Base-by-base conservation (phyloP, 2,113 vertebrate genomes). In the Oryzias curvinotus region DNA sequence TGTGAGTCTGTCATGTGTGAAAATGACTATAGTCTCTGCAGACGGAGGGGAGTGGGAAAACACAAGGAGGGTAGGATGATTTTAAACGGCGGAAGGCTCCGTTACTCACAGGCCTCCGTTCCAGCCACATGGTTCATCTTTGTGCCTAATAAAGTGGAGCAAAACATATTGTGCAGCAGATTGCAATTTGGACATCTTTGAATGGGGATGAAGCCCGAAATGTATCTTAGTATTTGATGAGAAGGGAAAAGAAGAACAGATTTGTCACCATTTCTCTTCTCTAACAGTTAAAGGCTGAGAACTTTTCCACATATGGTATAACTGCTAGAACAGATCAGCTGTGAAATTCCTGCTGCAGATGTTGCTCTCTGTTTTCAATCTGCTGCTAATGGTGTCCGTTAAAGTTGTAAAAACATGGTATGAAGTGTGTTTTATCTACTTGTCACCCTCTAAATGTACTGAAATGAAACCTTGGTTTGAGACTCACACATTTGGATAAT, bases 91-190 rank as follows among this genome's bases (percentile, higher is more conserved):
- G 75, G 77, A 83, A 77, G 71, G 47, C 64, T 76, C 84, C 82
- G 81, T 88, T 85, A 85, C 83, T 86, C 83, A 82, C 43, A 82
- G 53, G 76, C 64, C 85, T 69, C 56, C 55, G 75, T 76, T 87
- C 54, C 69, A 88, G 85, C 78, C 88, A 83, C 69, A 78, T 65
- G 66, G 76, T 91, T 86, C 87, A 80, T 88, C 83, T 88, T 71
- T 71, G 75, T 75, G 81, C 73, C 81, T 87, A 86, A 89, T 90
- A 91, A 90, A 90, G 84, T 85, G 83, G 78, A 85, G 81, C 68
- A 65, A 83, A 89, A 82, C 90, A 91, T 91, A 88, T 91, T 91
- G 87, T 86, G 77, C 42, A 74, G 73, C 91, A 90, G 89, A 91
- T 89, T 91, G 90, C 84, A 86, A 88, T 90, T 76, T 88, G 79